Evolutionary conservation across 2,888 invertebrate species (phyloP).

Genomic region (Auanema freiburgensis): DNA sequence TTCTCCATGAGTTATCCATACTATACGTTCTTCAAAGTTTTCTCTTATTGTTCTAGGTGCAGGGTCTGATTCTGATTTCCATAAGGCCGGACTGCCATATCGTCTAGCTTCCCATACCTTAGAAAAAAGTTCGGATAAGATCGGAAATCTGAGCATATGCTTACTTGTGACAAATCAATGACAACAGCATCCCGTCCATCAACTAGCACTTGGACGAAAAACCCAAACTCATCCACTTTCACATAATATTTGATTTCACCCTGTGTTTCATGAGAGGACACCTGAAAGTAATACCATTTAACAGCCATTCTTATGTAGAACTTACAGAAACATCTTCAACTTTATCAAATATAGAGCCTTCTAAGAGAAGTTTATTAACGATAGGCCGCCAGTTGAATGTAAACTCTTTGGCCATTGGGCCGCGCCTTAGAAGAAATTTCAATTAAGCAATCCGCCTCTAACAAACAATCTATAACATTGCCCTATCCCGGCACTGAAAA

Average conservation of each 20-base stretch:
- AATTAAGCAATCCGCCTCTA: too few relatives aligned
- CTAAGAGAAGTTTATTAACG: constrained; percentile 82
- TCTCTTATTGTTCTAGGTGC: constrained; percentile 77
- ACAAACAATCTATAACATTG: too few relatives aligned
- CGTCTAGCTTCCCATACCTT: constrained; percentile 61
- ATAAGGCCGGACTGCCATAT: constrained; percentile 72
- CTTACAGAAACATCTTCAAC: constrained; percentile 81
- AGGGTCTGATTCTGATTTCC: constrained; percentile 78
- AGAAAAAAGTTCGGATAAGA: neutral
- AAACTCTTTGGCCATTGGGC: constrained; percentile 89
- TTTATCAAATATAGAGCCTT: constrained; percentile 88
- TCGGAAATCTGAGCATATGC: constrained; percentile 63
- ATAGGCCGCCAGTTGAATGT: constrained; percentile 98
- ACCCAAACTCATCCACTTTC: constrained; percentile 69
- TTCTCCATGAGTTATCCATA: constrained; percentile 95
- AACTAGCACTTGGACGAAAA: constrained; percentile 69
- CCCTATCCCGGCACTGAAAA: too few relatives aligned
- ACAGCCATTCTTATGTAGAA: too few relatives aligned
- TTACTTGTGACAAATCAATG: constrained; percentile 95
- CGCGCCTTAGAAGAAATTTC: too few relatives aligned
- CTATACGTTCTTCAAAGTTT: constrained; percentile 83
- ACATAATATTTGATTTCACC: constrained; percentile 48
- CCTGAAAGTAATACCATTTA: neutral
- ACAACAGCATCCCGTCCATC: constrained; percentile 87
- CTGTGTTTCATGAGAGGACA: neutral